These are phyloP conservation scores for Rhadinocentrus ornatus DNA, from an alignment of 2,797 vertebrate genomes.

Conservation along the genomic window DNA sequence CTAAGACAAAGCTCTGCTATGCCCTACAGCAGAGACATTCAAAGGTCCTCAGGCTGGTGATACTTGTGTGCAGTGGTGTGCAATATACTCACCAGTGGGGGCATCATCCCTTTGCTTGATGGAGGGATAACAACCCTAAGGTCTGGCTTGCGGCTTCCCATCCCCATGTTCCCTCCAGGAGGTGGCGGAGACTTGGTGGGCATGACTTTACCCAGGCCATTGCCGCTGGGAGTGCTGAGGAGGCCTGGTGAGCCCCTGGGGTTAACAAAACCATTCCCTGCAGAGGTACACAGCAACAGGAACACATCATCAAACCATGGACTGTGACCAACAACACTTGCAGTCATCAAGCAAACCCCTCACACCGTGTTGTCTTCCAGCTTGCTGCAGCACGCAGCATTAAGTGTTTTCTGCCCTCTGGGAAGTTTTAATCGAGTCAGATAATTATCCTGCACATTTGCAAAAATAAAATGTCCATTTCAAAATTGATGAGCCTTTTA, in stretches of 20 bases:
- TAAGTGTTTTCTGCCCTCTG: constrained; percentile 85
- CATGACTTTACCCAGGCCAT: constrained; percentile 95
- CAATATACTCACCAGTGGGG: constrained; percentile 91
- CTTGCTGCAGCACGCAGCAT: constrained; percentile 74
- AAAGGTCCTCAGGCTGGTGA: constrained; percentile 38
- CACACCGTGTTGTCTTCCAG: constrained; percentile 69
- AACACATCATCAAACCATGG: constrained; percentile 75
- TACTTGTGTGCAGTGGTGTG: constrained; percentile 55
- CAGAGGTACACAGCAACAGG: constrained; percentile 75
- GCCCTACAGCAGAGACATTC: constrained; percentile 54
- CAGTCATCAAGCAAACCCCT: constrained; percentile 75
- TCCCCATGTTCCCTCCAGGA: constrained; percentile 91
- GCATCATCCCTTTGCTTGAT: constrained; percentile 98
- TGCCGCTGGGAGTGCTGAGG: constrained; percentile 90
- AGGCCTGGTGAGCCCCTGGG: constrained; percentile 94
- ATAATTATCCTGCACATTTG: constrained; percentile 86
- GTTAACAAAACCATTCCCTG: constrained; percentile 98
- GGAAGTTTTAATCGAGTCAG: constrained; percentile 86
- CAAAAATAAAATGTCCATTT: constrained; percentile 87
- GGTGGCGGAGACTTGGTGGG: constrained; percentile 97
- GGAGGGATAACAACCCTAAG: constrained; percentile 97
- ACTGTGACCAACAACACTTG: constrained; percentile 77
- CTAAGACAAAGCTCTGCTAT: constrained; percentile 26
- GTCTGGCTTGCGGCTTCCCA: constrained; percentile 95
- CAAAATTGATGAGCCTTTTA: constrained; percentile 86